A percentile compares a stretch with the other conserved stretches of the same genome.
Conservation (phyloP, 2,888 invertebrate species). For the Drosophila dives region DNA sequence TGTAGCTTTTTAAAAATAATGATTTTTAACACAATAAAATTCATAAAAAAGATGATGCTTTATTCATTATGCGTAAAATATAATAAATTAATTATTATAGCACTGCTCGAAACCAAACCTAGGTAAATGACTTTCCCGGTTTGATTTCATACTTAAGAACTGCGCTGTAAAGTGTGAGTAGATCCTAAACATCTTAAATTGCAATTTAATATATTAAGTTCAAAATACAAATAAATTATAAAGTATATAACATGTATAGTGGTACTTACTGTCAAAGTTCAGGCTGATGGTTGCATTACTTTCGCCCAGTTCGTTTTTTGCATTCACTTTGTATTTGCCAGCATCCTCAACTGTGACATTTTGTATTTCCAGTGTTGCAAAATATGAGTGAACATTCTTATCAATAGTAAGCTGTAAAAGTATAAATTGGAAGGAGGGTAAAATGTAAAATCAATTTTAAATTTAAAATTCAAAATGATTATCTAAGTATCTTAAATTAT, state of each 20-base stretch:
- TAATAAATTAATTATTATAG: background rate
- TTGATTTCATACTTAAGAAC: background rate
- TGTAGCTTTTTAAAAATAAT: background rate
- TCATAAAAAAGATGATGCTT: background rate
- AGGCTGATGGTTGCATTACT: slow-evolving; percentile 98
- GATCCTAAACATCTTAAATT: background rate
- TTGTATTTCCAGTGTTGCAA: slow-evolving; percentile 96
- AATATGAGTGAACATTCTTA: slow-evolving; percentile 97
- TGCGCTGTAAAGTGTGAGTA: background rate
- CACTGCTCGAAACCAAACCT: background rate
- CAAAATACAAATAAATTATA: background rate
- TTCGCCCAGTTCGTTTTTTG: slow-evolving; percentile 98
- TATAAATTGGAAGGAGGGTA: background rate
- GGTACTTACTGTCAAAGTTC: slow-evolving; percentile 98
- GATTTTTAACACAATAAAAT: background rate
- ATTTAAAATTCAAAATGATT: background rate
- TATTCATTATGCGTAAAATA: background rate
- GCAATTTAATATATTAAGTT: background rate
- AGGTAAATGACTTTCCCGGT: background rate
- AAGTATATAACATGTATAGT: background rate
- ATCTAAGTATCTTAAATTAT: background rate
- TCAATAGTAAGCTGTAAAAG: slow-evolving; percentile 91
- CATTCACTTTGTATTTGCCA: slow-evolving; percentile 98
- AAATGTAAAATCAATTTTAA: background rate
- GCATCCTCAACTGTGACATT: slow-evolving; percentile 98